Percentiles rank a stretch among this genome's conserved stretches.
phyloP scores from a whole-genome alignment of 2,113 vertebrate species.

The Grantiella picta region DNA sequence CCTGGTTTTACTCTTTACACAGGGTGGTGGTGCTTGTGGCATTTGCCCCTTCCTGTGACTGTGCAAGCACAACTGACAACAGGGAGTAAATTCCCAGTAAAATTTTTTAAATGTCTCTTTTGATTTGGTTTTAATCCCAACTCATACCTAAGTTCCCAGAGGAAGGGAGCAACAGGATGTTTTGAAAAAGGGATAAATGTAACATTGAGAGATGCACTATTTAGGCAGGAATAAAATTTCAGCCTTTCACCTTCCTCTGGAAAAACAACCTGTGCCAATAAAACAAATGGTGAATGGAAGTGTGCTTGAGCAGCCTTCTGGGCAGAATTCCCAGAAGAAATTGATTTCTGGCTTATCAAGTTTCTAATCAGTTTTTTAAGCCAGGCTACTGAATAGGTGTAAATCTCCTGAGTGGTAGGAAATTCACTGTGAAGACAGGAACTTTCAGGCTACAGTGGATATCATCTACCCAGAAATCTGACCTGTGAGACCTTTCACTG shows the following conservation, averaged over 20 bases:
- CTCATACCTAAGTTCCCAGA: background rate
- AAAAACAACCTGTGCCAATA: background rate
- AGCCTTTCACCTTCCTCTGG: background rate
- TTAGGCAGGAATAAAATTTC: background rate
- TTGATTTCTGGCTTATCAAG: background rate
- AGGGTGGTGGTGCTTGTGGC: background rate
- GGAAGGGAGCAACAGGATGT: background rate
- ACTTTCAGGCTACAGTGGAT: background rate
- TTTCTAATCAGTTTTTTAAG: background rate
- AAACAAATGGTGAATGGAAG: background rate
- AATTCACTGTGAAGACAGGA: background rate
- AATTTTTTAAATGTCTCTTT: background rate
- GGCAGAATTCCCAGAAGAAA: constrained; percentile 19
- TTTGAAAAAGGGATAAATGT: background rate
- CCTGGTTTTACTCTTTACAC: background rate
- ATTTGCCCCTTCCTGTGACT: background rate
- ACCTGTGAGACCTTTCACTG: background rate
- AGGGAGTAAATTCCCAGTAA: background rate
- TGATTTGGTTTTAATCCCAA: background rate
- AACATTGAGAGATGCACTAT: background rate
- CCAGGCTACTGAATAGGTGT: background rate
- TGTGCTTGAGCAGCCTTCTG: background rate
- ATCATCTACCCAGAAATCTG: background rate
- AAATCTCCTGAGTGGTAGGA: background rate
- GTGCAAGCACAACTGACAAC: background rate